A percentile compares a stretch with the other conserved stretches of the same genome.
These are phyloP conservation scores for Crotalus helleri DNA, from an alignment of 2,113 vertebrate genomes.

Conservation along the genomic window DNA sequence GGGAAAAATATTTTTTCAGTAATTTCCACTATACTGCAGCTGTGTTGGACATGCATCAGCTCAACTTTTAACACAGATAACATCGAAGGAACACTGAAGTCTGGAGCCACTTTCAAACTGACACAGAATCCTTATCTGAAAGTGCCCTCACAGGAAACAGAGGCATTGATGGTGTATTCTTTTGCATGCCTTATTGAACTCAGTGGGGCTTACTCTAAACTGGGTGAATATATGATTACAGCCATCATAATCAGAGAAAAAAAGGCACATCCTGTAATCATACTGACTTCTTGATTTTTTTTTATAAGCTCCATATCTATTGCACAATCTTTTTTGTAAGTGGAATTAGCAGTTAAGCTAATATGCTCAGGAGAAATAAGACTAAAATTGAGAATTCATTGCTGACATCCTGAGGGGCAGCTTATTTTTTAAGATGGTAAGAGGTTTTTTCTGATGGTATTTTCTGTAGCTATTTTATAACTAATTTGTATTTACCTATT, in stretches of 20 bases:
- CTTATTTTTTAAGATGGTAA: neutral
- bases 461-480: conserved; percentile 20
- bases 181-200: neutral
- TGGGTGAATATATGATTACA: neutral
- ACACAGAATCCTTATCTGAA: neutral
- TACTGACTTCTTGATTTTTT: conserved; percentile 1
- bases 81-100: neutral
- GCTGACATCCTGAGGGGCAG: conserved; percentile 10
- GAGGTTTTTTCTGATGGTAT: conserved; percentile 21
- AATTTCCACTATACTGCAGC: neutral
- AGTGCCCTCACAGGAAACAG: neutral
- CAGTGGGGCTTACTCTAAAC: neutral
- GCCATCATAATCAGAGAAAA: neutral
- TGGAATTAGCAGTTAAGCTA: neutral
- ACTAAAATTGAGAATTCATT: neutral
- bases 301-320: neutral
- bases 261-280: neutral
- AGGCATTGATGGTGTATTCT: neutral
- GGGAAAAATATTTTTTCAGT: neutral
- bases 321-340: neutral
- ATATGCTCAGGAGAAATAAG: neutral
- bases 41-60: neutral
- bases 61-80: neutral
- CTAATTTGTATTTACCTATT: conserved; percentile 53
- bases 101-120: neutral